Conservation (phyloP, 2,113 vertebrate species). For the Herpetotheres cachinnans region DNA sequence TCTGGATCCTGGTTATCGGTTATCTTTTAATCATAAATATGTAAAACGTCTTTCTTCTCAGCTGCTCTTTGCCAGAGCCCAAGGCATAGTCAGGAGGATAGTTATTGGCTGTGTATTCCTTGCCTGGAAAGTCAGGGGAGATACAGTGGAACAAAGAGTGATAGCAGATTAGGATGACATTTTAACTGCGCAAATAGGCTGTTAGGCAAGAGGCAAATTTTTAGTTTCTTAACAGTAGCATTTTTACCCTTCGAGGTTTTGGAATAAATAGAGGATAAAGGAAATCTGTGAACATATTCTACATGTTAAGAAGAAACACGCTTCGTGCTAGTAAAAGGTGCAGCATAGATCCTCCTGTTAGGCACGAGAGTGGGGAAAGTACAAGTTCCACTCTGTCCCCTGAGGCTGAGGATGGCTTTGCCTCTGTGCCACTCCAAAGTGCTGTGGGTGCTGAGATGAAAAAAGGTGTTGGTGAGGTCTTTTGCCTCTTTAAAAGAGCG, state of each 20-base stretch:
- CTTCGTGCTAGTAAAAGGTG: neutral
- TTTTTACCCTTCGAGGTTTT: neutral
- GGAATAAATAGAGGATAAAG: neutral
- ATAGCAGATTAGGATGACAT: neutral
- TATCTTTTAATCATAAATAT: conserved; percentile 32
- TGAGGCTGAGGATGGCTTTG: neutral
- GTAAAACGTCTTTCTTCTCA: neutral
- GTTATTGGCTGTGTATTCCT: neutral
- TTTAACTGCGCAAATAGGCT: neutral
- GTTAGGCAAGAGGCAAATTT: neutral
- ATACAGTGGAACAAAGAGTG: neutral
- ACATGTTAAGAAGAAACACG: neutral
- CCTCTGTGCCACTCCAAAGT: neutral
- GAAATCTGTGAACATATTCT: neutral
- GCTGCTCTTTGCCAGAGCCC: conserved; percentile 12
- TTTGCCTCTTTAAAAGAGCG: neutral
- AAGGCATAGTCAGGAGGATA: neutral
- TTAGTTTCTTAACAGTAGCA: neutral
- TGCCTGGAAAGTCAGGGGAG: neutral
- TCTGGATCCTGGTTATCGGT: conserved; percentile 42
- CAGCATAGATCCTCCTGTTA: neutral
- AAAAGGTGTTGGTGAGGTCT: neutral
- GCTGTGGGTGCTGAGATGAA: neutral
- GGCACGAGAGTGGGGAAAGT: too few relatives aligned
- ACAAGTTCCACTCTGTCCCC: neutral